phyloP scores from a whole-genome alignment of 2,797 vertebrate genomes.

The Lacerta bilineata region DNA sequence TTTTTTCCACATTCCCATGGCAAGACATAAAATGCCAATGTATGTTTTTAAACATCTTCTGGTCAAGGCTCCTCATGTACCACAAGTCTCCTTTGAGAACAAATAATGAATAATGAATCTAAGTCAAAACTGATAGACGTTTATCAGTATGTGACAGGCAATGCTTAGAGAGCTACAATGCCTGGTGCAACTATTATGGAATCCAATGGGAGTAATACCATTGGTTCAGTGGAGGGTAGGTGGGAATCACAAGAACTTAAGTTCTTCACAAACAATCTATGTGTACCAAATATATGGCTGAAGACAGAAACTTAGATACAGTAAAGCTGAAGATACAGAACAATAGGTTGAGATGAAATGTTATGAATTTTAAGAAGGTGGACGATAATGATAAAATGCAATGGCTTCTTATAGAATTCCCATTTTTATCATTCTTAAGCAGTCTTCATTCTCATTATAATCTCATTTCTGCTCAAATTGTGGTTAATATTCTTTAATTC shows the following conservation, averaged over 20 bases:
- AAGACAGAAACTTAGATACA: conserved; percentile 26
- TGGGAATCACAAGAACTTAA: background rate
- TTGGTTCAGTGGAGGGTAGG: background rate
- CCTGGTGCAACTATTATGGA: background rate
- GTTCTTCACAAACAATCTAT: conserved; percentile 18
- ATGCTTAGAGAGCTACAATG: background rate
- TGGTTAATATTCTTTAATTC: conserved; percentile 10
- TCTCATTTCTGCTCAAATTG: conserved; percentile 30
- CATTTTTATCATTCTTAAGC: conserved; percentile 25
- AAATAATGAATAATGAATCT: background rate
- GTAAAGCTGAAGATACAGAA: background rate
- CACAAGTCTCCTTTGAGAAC: background rate
- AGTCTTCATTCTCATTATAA: background rate
- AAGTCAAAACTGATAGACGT: background rate
- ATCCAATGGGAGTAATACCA: background rate
- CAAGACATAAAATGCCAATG: background rate
- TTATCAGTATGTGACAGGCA: background rate
- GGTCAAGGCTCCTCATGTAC: background rate
- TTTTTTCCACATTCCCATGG: background rate
- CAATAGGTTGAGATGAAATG: conserved; percentile 46
- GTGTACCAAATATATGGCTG: conserved; percentile 20
- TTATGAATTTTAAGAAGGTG: conserved; percentile 31
- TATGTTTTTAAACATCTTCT: background rate
- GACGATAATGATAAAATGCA: conserved; percentile 43
- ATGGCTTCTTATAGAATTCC: conserved; percentile 33